Conservation (phyloP, 2,113 vertebrate genomes). For the Murina feae region DNA sequence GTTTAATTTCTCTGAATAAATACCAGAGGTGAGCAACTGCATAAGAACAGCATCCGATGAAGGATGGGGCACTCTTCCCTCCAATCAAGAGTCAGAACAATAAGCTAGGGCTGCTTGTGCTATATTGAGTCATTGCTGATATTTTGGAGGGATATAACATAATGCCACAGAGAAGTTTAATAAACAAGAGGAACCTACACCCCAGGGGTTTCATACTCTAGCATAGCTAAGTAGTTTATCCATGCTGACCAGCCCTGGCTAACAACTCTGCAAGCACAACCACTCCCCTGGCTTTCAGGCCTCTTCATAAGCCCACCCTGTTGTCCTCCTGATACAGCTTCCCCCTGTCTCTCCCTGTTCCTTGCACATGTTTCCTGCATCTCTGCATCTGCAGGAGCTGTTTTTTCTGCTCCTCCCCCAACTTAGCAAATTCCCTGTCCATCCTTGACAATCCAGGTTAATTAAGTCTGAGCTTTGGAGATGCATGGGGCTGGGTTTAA, state of each 20-base stretch:
- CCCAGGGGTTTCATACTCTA: background rate
- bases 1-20: slow-evolving; percentile 64
- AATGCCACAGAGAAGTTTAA: background rate
- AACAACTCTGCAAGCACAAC: background rate
- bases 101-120: background rate
- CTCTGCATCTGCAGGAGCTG: background rate
- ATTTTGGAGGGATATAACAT: background rate
- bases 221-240: background rate
- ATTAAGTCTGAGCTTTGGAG: background rate
- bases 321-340: too few species aligned
- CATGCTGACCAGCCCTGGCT: background rate
- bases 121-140: background rate
- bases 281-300: background rate
- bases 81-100: background rate
- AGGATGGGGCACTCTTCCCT: background rate
- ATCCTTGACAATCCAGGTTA: background rate
- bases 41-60: background rate
- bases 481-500: background rate
- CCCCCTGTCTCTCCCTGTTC: background rate
- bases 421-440: background rate
- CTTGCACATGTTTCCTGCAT: background rate
- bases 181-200: background rate
- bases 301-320: background rate
- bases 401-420: background rate
- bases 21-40: slow-evolving; percentile 38